Evolutionary conservation across 2,113 vertebrate genomes (phyloP).

Genomic region (Prolemur simus): DNA sequence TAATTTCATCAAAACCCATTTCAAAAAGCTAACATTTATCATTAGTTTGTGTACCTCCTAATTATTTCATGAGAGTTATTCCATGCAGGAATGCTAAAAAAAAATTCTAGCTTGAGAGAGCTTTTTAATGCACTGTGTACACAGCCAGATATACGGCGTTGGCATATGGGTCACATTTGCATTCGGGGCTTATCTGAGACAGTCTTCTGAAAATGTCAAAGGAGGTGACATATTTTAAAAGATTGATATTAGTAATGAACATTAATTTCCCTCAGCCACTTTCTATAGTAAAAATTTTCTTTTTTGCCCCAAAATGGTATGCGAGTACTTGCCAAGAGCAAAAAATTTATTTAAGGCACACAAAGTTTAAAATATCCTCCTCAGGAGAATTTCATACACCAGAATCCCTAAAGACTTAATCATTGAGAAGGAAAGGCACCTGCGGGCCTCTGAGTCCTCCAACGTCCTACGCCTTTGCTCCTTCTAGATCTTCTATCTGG

Average conservation of each 20-base stretch:
- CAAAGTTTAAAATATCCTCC: neutral
- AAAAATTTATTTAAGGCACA: neutral
- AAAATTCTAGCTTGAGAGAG: slow-evolving; percentile 66
- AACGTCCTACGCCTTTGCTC: neutral
- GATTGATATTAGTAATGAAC: slow-evolving; percentile 61
- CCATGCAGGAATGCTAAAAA: slow-evolving; percentile 64
- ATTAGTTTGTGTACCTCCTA: slow-evolving; percentile 80
- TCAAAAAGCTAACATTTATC: slow-evolving; percentile 80
- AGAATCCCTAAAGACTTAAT: neutral
- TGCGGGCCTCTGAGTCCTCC: neutral
- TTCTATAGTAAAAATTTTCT: neutral
- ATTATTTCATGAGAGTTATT: slow-evolving; percentile 82
- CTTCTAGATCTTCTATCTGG: neutral
- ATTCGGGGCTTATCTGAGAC: slow-evolving; percentile 68
- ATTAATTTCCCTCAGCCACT: slow-evolving; percentile 48
- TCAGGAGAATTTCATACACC: neutral
- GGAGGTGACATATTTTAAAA: slow-evolving; percentile 55
- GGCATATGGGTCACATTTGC: slow-evolving; percentile 62
- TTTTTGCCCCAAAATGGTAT: neutral
- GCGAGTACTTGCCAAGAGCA: neutral
- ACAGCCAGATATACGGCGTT: slow-evolving; percentile 55
- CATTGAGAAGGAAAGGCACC: neutral
- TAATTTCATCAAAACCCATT: slow-evolving; percentile 83
- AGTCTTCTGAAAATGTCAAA: slow-evolving; percentile 77
- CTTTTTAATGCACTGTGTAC: slow-evolving; percentile 60